These are phyloP conservation scores for Poecilia velifera DNA, from an alignment of 2,797 vertebrate genomes.

Conservation along the genomic window DNA sequence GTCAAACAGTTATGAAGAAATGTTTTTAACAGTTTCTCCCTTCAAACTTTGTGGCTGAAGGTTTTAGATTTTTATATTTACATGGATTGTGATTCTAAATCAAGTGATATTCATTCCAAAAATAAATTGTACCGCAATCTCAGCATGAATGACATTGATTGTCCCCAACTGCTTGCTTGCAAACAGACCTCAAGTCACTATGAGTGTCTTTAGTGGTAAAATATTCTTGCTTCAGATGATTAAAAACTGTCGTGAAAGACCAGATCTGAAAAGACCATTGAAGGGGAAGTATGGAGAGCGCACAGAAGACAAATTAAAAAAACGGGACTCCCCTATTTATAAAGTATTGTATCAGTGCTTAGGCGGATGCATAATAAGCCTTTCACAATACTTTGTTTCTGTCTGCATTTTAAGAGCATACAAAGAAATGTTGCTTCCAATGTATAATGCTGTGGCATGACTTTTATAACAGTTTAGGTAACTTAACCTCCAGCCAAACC, in stretches of 20 bases:
- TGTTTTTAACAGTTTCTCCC: constrained; percentile 11
- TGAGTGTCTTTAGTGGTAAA: neutral
- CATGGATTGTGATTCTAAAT: neutral
- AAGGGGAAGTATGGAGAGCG: no score
- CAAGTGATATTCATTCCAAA: neutral
- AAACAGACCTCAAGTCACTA: neutral
- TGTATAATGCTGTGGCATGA: neutral
- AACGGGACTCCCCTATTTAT: no score
- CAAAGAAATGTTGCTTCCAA: neutral
- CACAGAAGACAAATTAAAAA: no score
- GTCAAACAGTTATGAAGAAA: constrained; percentile 7
- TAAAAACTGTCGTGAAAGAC: neutral
- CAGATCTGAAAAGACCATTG: neutral
- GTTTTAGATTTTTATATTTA: neutral
- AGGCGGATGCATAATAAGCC: neutral
- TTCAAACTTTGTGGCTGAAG: neutral
- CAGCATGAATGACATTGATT: neutral
- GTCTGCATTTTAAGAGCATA: neutral
- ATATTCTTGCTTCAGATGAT: neutral
- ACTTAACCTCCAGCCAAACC: neutral
- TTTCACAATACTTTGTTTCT: neutral
- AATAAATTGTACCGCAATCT: neutral
- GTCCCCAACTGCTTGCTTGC: neutral
- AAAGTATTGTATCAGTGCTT: neutral
- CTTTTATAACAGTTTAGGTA: neutral